These are phyloP conservation scores for Halichoerus grypus DNA, from an alignment of 2,113 vertebrate species.

Conservation along the genomic window DNA sequence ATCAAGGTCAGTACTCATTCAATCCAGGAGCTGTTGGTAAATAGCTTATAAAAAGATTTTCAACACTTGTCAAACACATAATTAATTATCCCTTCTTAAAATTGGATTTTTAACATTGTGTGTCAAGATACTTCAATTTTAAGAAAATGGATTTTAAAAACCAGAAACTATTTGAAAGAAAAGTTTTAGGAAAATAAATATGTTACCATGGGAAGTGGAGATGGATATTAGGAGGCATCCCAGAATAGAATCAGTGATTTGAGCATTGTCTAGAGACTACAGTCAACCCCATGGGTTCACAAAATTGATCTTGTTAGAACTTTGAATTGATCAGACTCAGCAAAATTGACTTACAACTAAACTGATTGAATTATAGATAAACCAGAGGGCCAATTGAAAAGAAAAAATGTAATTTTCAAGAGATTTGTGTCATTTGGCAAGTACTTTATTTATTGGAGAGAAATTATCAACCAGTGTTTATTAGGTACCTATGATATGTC, in stretches of 20 bases:
- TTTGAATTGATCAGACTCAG: not conserved
- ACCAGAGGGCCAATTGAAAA: not conserved
- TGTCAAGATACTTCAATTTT: not conserved
- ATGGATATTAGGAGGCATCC: not conserved
- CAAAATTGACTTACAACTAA: slow-evolving; percentile 13
- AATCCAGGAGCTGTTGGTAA: not conserved
- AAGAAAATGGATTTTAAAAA: not conserved
- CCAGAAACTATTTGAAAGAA: not conserved
- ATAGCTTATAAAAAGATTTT: not conserved
- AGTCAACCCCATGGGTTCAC: not conserved
- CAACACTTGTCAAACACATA: not conserved
- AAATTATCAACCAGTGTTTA: not conserved
- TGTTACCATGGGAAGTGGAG: not conserved
- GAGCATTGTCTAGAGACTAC: not conserved
- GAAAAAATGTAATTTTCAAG: not conserved
- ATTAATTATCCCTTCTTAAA: not conserved
- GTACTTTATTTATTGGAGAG: not conserved
- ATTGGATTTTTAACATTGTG: not conserved
- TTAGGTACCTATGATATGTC: not conserved
- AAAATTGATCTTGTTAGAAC: not conserved
- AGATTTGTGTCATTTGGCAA: slow-evolving; percentile 7
- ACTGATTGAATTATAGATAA: not conserved
- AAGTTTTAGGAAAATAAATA: not conserved
- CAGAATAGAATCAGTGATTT: not conserved
- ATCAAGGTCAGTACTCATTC: not conserved